Percentiles rank a stretch among this genome's conserved stretches.
These are phyloP conservation scores for Enteromius radiatus DNA, from an alignment of 2,797 vertebrate genomes.

Conservation along the genomic window DNA sequence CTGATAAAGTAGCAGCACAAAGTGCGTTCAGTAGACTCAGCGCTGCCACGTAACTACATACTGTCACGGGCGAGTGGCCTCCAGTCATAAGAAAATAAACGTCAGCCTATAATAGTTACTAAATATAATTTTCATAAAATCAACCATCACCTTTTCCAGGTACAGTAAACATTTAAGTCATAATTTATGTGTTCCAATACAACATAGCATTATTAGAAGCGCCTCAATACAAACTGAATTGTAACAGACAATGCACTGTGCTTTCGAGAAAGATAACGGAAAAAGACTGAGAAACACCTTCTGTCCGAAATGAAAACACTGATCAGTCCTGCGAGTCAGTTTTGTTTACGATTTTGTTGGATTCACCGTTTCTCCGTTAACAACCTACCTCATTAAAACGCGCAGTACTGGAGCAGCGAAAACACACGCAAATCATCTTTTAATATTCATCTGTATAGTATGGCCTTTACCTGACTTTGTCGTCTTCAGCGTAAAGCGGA, in stretches of 20 bases:
- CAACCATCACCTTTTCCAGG: no score
- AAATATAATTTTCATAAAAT: not conserved
- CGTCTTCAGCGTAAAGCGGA: slow-evolving; percentile 72
- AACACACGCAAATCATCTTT: not conserved
- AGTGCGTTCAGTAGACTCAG: slow-evolving; percentile 43
- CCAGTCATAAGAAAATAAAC: not conserved
- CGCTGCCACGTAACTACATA: slow-evolving; percentile 76
- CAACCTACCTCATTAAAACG: not conserved
- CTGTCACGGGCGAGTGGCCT: slow-evolving; percentile 64
- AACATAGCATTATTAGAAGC: not conserved
- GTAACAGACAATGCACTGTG: not conserved
- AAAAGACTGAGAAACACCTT: not conserved
- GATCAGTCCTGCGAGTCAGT: slow-evolving; percentile 27
- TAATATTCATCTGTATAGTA: not conserved
- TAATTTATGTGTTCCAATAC: no score
- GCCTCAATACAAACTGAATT: slow-evolving; percentile 1
- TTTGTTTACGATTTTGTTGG: slow-evolving; percentile 51
- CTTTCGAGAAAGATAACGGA: not conserved
- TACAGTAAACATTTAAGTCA: not conserved
- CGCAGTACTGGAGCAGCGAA: not conserved
- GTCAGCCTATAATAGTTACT: not conserved
- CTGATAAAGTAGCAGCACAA: slow-evolving; percentile 28
- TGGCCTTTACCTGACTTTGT: slow-evolving; percentile 79
- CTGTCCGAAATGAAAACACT: not conserved
- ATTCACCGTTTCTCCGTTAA: slow-evolving; percentile 20